Base-by-base conservation (phyloP, 2,888 invertebrate genomes). In the Drosophila affinis region DNA sequence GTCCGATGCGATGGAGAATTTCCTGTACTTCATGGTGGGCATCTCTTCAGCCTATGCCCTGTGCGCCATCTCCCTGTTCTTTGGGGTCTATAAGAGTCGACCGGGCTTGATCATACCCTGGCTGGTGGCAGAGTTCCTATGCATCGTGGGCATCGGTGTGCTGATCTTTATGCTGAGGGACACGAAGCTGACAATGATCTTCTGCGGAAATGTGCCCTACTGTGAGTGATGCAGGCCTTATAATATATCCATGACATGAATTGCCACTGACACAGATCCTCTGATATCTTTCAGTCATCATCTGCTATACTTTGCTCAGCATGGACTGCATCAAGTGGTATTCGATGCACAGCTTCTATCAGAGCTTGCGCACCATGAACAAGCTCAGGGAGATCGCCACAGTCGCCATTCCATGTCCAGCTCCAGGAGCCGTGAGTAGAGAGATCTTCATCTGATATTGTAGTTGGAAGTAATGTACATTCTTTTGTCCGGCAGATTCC, bases 351-450 rank as follows among this genome's bases (percentile, higher is more conserved):
- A 86, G 87, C 6, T 92, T 90, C 78, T 92, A 92, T 59, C 87
- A 90, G 63, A 92, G 89, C 57, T 77, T 92, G 52, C 87, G 91
- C 10, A 88, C 91, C 56, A 91, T 92, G 83, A 91, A 91, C 45
- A 92, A 92, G 67, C 61, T 92, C 45, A 90, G 91, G 3, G 92
- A 92, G 74, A 91, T 92, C 24, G 92, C 92, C 32, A 92, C 92
- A 7, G 92, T 92, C 24, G 92, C 92, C 39, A 92, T 92, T 58
- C 92, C 92, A 1, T 92, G 91, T 53, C 92, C 92, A 51, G 89
- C 92, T 14, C 91, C 92, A 14, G 91, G 92, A 63, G 79, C 90
- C 60, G 92, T 92, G 86, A 89, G 89, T 79, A 3, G 1, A 0
- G 0, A 29, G n/a, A 3, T 1, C 24, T 5, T 12, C 3, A 0